Conservation (phyloP, 92 coral and sea anemone genomes). For the Bergia puertoricense region DNA sequence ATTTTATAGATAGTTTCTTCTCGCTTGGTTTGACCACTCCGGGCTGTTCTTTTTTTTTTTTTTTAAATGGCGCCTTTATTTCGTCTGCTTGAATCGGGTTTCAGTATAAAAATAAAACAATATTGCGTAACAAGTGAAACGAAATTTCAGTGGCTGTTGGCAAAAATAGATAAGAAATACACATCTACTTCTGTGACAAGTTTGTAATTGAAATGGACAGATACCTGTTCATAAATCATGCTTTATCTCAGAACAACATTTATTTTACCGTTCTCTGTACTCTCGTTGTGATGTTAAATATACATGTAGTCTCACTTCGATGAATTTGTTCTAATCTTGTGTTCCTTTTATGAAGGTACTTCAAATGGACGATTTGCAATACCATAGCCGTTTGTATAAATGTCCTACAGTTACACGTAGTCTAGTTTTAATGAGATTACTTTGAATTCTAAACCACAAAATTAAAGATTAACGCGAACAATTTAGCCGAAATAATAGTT, state of each 20-base stretch:
- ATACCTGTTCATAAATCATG: not conserved
- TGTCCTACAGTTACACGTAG: not conserved
- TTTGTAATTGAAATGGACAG: slow-evolving; percentile 3
- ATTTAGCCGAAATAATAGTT: not conserved
- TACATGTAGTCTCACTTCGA: not conserved
- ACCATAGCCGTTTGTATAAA: not conserved
- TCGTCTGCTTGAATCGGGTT: not conserved
- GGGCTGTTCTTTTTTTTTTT: not conserved
- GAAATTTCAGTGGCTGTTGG: not conserved
- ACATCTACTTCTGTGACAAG: not conserved
- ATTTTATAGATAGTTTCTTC: not conserved
- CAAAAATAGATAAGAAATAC: not conserved
- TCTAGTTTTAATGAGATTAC: not conserved
- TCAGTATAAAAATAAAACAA: not conserved
- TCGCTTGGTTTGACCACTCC: not conserved
- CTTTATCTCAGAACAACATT: not conserved
- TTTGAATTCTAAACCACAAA: not conserved
- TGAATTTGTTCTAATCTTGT: not conserved
- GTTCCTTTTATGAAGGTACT: not conserved
- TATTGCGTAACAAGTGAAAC: not conserved
- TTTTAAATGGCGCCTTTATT: not conserved
- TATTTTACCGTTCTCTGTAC: not conserved
- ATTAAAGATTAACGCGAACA: not conserved
- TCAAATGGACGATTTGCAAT: not conserved
- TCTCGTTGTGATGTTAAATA: not conserved